Percentiles rank a stretch among this genome's conserved stretches.
Conservation (phyloP, 2,888 invertebrate genomes). For the Ellobium chinense region DNA sequence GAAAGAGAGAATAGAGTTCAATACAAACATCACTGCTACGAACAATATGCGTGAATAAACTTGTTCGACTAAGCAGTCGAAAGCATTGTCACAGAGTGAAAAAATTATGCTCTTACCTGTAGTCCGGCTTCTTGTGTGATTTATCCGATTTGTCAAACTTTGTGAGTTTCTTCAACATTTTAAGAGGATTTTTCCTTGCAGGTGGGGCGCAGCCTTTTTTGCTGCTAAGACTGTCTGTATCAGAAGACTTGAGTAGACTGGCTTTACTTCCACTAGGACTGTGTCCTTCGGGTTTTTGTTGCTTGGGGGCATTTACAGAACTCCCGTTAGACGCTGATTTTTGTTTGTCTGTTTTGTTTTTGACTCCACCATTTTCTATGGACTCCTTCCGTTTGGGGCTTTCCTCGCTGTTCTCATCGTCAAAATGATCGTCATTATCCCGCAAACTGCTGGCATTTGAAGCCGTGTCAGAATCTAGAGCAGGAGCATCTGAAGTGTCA, state of each 20-base stretch:
- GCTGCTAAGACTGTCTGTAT: constrained; percentile 9
- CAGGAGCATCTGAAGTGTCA: background rate
- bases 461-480: constrained; percentile 33
- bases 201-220: background rate
- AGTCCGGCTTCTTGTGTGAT: constrained; percentile 4
- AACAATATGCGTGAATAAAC: too few relatives aligned
- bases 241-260: background rate
- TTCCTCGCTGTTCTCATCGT: background rate
- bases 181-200: constrained; percentile 14
- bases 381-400: background rate
- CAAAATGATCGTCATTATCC: background rate
- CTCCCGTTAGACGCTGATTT: background rate
- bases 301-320: background rate
- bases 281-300: background rate
- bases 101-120: constrained; percentile 25
- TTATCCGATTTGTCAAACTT: constrained; percentile 40
- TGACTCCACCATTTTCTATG: background rate
- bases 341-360: background rate
- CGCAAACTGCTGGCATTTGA: constrained; percentile 36
- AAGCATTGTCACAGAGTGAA: too few relatives aligned
- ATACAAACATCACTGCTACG: too few relatives aligned
- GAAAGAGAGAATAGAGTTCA: too few relatives aligned
- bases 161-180: constrained; percentile 33
- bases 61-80: too few relatives aligned
- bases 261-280: background rate